Evolutionary conservation across 2,113 vertebrate species (phyloP).

Genomic region (Alectura lathami): DNA sequence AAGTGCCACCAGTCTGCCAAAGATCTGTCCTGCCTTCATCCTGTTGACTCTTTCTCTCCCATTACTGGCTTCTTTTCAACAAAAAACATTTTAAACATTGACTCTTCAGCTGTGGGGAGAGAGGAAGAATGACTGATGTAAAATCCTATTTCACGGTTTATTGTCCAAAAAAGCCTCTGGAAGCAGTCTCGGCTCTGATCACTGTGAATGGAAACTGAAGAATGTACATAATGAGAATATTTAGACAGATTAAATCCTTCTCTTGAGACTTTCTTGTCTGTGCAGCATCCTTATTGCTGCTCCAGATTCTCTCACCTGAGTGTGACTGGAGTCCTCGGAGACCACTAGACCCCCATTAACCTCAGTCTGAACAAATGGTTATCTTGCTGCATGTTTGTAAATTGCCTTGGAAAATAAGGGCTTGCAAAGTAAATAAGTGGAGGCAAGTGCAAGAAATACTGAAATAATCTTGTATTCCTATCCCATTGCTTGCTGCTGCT

Average conservation of each 20-base stretch:
- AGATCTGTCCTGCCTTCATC: conserved; percentile 32
- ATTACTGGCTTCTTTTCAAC: neutral
- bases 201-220: conserved; percentile 46
- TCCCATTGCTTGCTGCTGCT: neutral
- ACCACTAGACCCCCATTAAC: conserved; percentile 54
- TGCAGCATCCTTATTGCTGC: conserved; percentile 12
- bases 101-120: neutral
- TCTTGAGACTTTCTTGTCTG: conserved; percentile 21
- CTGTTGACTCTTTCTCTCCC: conserved; percentile 20
- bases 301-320: conserved; percentile 26
- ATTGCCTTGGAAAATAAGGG: conserved; percentile 16
- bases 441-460: neutral
- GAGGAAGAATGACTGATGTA: conserved; percentile 32
- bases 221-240: conserved; percentile 43
- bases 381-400: neutral
- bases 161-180: conserved; percentile 51
- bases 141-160: conserved; percentile 48
- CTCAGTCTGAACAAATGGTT: conserved; percentile 51
- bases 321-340: neutral
- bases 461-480: neutral
- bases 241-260: conserved; percentile 54
- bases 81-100: neutral
- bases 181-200: conserved; percentile 18
- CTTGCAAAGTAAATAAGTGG: conserved; percentile 18
- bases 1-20: conserved; percentile 48